Evolutionary conservation across 2,888 invertebrate species (phyloP).

Genomic region (Saturnia japonica): DNA sequence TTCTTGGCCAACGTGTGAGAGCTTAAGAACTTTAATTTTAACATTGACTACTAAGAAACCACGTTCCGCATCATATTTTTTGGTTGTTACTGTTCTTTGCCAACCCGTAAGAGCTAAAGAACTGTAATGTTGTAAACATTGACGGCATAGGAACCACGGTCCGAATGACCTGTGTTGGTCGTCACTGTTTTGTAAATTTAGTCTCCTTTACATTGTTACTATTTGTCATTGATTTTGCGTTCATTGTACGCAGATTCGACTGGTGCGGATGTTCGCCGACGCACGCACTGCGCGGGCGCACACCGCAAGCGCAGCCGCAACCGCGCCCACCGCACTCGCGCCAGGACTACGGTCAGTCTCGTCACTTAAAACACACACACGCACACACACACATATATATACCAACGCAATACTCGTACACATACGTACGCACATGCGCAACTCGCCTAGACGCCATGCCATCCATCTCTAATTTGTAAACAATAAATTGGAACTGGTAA

Average conservation of each 20-base stretch:
- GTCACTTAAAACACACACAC: constrained; percentile 26
- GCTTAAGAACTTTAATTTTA: too few species aligned
- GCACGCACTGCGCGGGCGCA: constrained; percentile 87
- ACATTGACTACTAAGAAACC: too few species aligned
- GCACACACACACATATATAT: constrained; percentile 24
- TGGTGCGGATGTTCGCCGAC: constrained; percentile 86
- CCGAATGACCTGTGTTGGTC: too few species aligned
- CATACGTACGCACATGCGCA: background rate
- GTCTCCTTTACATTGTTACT: background rate
- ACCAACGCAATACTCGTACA: constrained; percentile 19
- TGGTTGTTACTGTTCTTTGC: too few species aligned
- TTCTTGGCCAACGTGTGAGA: too few species aligned
- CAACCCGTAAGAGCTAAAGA: too few species aligned
- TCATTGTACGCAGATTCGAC: constrained; percentile 72
- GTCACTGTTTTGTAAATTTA: too few species aligned
- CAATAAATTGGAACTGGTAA: too few species aligned
- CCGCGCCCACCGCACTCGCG: constrained; percentile 85
- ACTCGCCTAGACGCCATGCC: background rate
- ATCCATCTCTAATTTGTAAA: too few species aligned
- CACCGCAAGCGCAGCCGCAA: constrained; percentile 77
- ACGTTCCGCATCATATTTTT: too few species aligned
- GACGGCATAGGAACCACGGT: too few species aligned
- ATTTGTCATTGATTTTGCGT: constrained; percentile 21
- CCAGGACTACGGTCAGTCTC: constrained; percentile 94
- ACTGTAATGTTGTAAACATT: too few species aligned